Conservation (phyloP, 2,888 invertebrate genomes). For the Hypena proboscidalis region DNA sequence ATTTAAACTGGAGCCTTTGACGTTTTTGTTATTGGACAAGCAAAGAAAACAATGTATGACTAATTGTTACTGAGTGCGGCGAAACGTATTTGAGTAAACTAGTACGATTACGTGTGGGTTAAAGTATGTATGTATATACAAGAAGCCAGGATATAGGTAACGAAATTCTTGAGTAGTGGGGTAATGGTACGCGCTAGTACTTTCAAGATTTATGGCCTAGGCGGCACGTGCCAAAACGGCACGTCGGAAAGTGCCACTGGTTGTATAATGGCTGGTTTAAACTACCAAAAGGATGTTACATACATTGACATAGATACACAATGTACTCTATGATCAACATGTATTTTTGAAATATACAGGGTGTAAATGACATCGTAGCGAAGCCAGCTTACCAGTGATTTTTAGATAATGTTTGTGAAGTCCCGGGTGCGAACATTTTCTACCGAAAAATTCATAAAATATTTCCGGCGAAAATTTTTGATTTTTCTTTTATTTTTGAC, state of each 20-base stretch:
- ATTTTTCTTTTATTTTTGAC: too few species aligned
- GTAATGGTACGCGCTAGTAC: not conserved
- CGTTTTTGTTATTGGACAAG: constrained; percentile 23
- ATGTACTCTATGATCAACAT: too few species aligned
- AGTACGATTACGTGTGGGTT: constrained; percentile 24
- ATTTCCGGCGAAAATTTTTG: too few species aligned
- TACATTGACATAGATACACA: constrained; percentile 1
- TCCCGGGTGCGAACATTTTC: too few species aligned
- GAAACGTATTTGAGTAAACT: constrained; percentile 27
- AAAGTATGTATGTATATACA: constrained; percentile 8
- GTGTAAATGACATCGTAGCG: too few species aligned
- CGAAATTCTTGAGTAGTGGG: constrained; percentile 5
- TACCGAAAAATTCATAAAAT: too few species aligned
- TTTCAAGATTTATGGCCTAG: not conserved
- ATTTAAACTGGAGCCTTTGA: constrained; percentile 22
- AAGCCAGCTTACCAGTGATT: too few species aligned
- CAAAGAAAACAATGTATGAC: constrained; percentile 18
- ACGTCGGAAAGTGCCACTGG: not conserved
- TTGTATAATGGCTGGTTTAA: constrained; percentile 2
- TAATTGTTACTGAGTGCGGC: constrained; percentile 22
- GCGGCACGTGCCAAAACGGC: constrained; percentile 1
- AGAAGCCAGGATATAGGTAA: constrained; percentile 9
- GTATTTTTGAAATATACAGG: too few species aligned
- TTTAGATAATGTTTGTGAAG: too few species aligned
- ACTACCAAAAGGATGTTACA: not conserved